Evolutionary conservation across 2,797 vertebrate species (phyloP), one percentile per base, ranked within the genome.

Genomic region (Halcyon smyrnensis): DNA sequence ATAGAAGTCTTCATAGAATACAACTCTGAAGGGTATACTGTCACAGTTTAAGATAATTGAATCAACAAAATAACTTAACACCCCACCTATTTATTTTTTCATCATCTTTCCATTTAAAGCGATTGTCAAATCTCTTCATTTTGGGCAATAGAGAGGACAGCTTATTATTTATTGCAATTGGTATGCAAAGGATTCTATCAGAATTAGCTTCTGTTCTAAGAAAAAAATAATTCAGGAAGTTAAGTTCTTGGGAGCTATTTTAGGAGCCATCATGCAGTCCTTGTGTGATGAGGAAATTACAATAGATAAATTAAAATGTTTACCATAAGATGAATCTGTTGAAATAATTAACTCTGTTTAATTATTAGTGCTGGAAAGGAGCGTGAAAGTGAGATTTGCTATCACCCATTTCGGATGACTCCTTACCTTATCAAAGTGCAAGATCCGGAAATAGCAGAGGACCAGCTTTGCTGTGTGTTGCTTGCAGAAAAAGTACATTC

Each of bases 401-500:
- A 99, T 97, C 99, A 98, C 78, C 99, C 99, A 0, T 99, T 99
- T 97, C 98, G 99, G 63, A 99, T 99, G 99, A 99, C 99, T 2
- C 99, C 99, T 11, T 99, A 99, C 92, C 98, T 99, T 96, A 99
- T 99, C 98, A 99, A 99, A 97, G 99, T 99, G 71, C 98, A 98
- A 75, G 98, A 98, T 92, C 97, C 92, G 0, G 98, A 96, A 25
- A 98, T 98, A 21, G 90, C 98, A 2, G 98, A 98, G 73, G 98
- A 99, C 89, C 99, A 99, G 96, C 98, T 99, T 93, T 99, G 99
- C 98, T 99, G 99, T 96, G 98, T 99, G 88, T 97, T 99, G 91
- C 98, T 99, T 97, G 99, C 99, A 7, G 99, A 99, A 97, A 98
- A 98, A 84, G 99, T 99, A 77, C 99, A 99, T 98, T 99, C 99